Evolutionary conservation across 2,797 vertebrate species (phyloP), one percentile per base, ranked within the genome.

Genomic region (Cuculus canorus): DNA sequence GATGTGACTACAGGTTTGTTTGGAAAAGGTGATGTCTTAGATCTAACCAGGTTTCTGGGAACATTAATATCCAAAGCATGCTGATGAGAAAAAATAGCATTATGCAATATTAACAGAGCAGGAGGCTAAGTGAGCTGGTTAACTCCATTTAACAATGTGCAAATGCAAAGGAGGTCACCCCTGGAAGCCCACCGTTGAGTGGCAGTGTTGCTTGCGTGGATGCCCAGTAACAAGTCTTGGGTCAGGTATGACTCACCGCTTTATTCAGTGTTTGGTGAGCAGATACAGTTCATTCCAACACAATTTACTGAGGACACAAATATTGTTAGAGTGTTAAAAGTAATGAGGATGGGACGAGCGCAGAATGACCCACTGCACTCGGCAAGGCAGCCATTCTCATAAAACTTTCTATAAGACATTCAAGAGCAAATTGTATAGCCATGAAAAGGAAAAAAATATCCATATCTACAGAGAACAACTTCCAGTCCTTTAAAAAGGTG

Each of bases 1-100:
- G 91, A 96, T 92, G 92, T 94, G 84, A 77, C 87, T 95, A 83
- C 47, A 82, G 57, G 79, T 92, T 91, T 92, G 61, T 81, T 89
- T 92, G 91, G 82, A 64, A 93, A 81, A 96, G 82, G 79, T 86
- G 95, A 94, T 1, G 59, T 48, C 93, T 92, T 91, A 96, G 91
- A 95, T 96, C 76, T 95, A 83, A 91, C 59, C 66, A 69, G 91
- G 76, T 50, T 94, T 89, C 86, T 95, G 82, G 89, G 90, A 89
- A 54, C 68, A 70, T 93, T 96, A 87, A 93, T 91, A 92, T 89
- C 87, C 61, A 86, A 86, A 95, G 73, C 79, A 69, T 7, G 60
- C 33, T 75, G 82, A 82, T 91, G 60, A 89, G 81, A 39, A 92
- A 71, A 90, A 88, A 71, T 5, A 78, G 66, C 8, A 25, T 94